Evolutionary conservation across 2,113 vertebrate genomes (phyloP).

Genomic region (Dicaeum eximium): DNA sequence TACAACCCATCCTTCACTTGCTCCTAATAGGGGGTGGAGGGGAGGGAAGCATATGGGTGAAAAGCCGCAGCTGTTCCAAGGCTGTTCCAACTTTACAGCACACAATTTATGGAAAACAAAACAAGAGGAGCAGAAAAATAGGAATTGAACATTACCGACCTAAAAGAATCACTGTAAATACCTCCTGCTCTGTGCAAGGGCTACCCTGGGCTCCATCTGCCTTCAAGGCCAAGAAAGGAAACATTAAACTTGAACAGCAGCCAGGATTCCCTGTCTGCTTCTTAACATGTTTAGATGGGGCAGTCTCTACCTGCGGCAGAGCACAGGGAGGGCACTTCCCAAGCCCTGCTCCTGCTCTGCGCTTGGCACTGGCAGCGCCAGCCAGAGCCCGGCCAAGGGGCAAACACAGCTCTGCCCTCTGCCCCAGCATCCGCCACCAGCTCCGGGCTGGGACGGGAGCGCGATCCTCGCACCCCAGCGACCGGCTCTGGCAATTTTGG

Average conservation of each 20-base stretch:
- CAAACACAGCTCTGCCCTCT: background rate
- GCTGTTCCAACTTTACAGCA: background rate
- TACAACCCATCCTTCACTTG: slow-evolving; percentile 24
- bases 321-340: background rate
- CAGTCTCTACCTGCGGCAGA: background rate
- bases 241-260: slow-evolving; percentile 13
- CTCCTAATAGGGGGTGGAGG: background rate
- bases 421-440: background rate
- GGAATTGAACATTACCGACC: background rate
- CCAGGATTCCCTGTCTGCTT: background rate
- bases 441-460: accelerated
- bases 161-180: slow-evolving; percentile 14
- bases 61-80: slow-evolving; percentile 28
- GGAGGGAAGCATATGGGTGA: background rate
- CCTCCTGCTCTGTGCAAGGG: slow-evolving; percentile 4
- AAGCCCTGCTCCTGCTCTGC: background rate
- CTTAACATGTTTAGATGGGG: background rate
- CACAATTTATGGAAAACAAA: slow-evolving; percentile 28
- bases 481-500: background rate
- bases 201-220: slow-evolving; percentile 47
- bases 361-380: background rate
- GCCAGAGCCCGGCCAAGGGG: background rate
- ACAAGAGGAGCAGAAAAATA: slow-evolving; percentile 9
- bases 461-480: accelerated
- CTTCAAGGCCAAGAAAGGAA: slow-evolving; percentile 57